Evolutionary conservation across 2,113 vertebrate species (phyloP).

Genomic region (Rhizomys pruinosus): DNA sequence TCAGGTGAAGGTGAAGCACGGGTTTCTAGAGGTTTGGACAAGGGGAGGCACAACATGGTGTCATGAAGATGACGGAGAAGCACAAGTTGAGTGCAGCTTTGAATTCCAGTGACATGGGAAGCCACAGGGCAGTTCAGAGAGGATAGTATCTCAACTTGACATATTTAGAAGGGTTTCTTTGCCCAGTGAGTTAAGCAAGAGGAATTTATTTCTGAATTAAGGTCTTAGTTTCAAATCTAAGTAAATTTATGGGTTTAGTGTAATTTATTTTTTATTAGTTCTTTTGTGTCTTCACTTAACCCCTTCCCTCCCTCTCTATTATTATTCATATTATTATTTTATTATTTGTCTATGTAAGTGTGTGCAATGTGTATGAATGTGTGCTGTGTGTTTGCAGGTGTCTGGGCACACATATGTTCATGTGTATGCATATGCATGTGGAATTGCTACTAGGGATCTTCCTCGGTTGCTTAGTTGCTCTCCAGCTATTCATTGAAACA

Average conservation of each 20-base stretch:
- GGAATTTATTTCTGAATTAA: not conserved
- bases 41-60: too few relatives aligned
- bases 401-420: not conserved
- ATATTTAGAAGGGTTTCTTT: not conserved
- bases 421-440: too few relatives aligned
- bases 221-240: slow-evolving; percentile 6
- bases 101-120: not conserved
- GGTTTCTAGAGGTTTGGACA: too few relatives aligned
- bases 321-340: not conserved
- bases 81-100: not conserved
- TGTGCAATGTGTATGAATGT: not conserved
- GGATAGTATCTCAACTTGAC: not conserved
- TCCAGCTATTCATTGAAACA: too few relatives aligned
- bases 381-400: too few relatives aligned
- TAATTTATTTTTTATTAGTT: not conserved
- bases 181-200: not conserved
- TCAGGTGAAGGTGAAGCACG: too few relatives aligned
- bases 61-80: not conserved
- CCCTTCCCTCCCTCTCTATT: not conserved
- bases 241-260: not conserved
- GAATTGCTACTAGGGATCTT: not conserved
- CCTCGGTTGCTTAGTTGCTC: not conserved
- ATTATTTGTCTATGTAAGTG: not conserved
- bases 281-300: not conserved
- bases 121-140: not conserved